phyloP scores from a whole-genome alignment of 2,797 vertebrate species.

The Decapterus maruadsi region DNA sequence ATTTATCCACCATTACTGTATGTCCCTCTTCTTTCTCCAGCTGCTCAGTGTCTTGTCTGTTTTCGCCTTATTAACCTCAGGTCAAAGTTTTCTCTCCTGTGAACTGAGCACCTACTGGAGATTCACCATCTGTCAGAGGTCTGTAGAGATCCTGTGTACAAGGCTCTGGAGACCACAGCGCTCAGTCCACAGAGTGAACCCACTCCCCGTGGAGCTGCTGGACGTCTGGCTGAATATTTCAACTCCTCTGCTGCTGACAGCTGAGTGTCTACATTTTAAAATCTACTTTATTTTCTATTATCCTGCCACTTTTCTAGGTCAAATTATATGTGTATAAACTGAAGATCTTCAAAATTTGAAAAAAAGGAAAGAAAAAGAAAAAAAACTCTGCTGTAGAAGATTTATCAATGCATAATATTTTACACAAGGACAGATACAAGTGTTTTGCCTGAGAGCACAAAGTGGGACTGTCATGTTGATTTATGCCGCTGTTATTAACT shows the following conservation, averaged over 20 bases:
- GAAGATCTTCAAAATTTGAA: neutral
- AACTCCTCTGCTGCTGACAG: conserved; percentile 12
- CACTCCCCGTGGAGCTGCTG: conserved; percentile 27
- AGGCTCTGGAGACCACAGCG: conserved; percentile 32
- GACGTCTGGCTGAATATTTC: conserved; percentile 4
- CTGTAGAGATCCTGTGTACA: conserved; percentile 7
- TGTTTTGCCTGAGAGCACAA: conserved; percentile 31
- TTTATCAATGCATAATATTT: conserved; percentile 39
- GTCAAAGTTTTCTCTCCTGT: conserved; percentile 12
- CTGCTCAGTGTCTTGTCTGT: neutral
- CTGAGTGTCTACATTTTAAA: conserved; percentile 23
- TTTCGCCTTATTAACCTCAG: conserved; percentile 36
- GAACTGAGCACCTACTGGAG: conserved; percentile 7
- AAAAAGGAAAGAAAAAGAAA: neutral
- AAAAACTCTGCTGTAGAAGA: neutral
- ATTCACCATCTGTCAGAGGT: conserved; percentile 39
- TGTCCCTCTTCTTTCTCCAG: neutral
- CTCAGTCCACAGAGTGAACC: conserved; percentile 28
- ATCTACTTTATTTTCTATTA: conserved; percentile 12
- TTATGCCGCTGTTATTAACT: conserved; percentile 41
- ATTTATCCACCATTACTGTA: neutral
- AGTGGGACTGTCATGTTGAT: conserved; percentile 45
- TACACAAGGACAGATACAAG: conserved; percentile 27
- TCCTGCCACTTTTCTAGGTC: conserved; percentile 6
- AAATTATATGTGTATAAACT: too few species aligned